Base-by-base conservation (phyloP, 2,113 vertebrate genomes). In the human (Homo sapiens) region DNA sequence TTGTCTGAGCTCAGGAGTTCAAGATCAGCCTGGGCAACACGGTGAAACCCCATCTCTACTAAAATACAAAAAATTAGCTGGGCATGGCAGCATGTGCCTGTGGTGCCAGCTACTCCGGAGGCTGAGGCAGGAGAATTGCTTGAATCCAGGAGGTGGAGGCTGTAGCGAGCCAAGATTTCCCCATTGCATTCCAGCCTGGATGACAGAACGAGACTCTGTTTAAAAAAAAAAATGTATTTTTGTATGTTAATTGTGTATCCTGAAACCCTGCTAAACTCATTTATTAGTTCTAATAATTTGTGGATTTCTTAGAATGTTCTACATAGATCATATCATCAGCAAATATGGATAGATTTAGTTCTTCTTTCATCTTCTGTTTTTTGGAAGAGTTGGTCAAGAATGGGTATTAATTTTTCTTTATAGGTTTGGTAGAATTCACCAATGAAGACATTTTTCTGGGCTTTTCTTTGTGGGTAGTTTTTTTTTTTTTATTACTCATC, bases 71-170 rank as follows among this genome's bases (percentile, higher is more conserved):
- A 64, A 64, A 64, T 64, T 64, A 64, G 61, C 61, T 64, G 61
- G 27, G 27, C 2, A 5, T 64, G 61, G 11, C 12, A 0, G 5
- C 12, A 6, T 2, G 27, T 5, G 11, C 12, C 11, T 64, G 27
- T 64, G 30, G 61, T 32, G 12, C 61, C 61, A 64, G 61, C 61
- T 14, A 64, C 61, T 64, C 30, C 61, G 2, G 27, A 64, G 61
- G 61, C 61, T 64, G 61, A 64, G 27, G 13, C 5, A 14, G 57
- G 57, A 59, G 61, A 64, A 32, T 14, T 64, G 27, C 61, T 32
- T 64, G 61, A 64, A 32, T 2, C 27, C 61, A 64, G 61, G 12
- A 64, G 61, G 61, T 2, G 0, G 61, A 64, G 61, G 61, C 2
- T 32, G 61, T 30, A 64, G 61, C 32, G 61, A 32, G 27, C 27